Conservation (phyloP, 2,888 invertebrate genomes). For the Nipponacmea schrenckii region DNA sequence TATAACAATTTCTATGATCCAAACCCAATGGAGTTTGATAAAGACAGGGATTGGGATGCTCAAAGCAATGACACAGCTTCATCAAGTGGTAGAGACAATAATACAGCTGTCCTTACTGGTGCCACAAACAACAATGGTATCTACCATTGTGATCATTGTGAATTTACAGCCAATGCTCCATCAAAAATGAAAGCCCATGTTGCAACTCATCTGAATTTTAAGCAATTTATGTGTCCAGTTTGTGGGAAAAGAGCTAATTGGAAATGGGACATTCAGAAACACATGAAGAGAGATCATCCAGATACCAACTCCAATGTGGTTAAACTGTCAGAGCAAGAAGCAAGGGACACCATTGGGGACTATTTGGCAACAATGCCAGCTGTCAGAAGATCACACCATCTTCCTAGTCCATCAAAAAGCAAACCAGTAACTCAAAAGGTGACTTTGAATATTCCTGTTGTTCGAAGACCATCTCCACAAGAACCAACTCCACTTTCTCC, state of each 20-base stretch:
- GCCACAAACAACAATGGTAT: slow-evolving; percentile 21
- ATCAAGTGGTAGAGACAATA: neutral
- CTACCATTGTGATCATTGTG: slow-evolving; percentile 48
- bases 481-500: neutral
- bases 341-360: slow-evolving; percentile 56
- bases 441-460: slow-evolving; percentile 4
- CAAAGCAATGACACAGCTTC: neutral
- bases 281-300: slow-evolving; percentile 56
- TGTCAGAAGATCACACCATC: slow-evolving; percentile 50
- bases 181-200: slow-evolving; percentile 62
- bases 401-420: slow-evolving; percentile 30
- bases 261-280: slow-evolving; percentile 66
- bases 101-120: neutral
- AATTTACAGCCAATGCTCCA: slow-evolving; percentile 52
- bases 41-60: neutral
- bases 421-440: slow-evolving; percentile 1
- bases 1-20: slow-evolving; percentile 3
- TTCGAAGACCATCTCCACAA: neutral
- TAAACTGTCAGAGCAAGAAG: slow-evolving; percentile 56
- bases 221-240: slow-evolving; percentile 61
- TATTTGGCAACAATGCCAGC: slow-evolving; percentile 54
- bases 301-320: slow-evolving; percentile 47
- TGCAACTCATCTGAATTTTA: slow-evolving; percentile 62
- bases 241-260: slow-evolving; percentile 65
- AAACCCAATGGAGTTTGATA: neutral